Evolutionary conservation across 1,140 invertebrate genomes (phyloP).

Genomic region (Holotrichia oblita): DNA sequence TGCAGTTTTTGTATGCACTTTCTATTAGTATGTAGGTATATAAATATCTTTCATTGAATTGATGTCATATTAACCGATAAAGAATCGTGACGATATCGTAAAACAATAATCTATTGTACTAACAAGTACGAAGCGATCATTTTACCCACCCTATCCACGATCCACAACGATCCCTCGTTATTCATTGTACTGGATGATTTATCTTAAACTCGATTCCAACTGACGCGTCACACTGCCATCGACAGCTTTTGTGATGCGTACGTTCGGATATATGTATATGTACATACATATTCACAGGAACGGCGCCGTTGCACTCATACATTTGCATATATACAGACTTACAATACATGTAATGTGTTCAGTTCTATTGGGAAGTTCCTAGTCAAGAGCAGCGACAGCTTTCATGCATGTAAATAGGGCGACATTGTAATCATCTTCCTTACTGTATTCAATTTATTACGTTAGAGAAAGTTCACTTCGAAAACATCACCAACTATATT

Average conservation of each 20-base stretch:
- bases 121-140: neutral
- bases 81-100: neutral
- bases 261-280: neutral
- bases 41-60: neutral
- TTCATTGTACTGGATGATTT: constrained; percentile 27
- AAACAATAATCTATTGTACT: constrained; percentile 25
- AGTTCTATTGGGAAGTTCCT: neutral
- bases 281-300: neutral
- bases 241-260: constrained; percentile 24
- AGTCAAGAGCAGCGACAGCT: neutral
- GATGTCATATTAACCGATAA: constrained; percentile 2
- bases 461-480: no score
- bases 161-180: neutral
- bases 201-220: constrained; percentile 23
- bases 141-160: neutral
- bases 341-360: neutral
- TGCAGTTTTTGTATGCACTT: no score
- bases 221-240: constrained; percentile 18
- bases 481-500: no score
- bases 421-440: neutral
- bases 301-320: neutral
- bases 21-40: no score
- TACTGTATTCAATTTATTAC: neutral
- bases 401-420: neutral
- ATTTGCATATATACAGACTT: neutral